Conservation (phyloP, 2,797 vertebrate species). For the Glossophaga mutica region DNA sequence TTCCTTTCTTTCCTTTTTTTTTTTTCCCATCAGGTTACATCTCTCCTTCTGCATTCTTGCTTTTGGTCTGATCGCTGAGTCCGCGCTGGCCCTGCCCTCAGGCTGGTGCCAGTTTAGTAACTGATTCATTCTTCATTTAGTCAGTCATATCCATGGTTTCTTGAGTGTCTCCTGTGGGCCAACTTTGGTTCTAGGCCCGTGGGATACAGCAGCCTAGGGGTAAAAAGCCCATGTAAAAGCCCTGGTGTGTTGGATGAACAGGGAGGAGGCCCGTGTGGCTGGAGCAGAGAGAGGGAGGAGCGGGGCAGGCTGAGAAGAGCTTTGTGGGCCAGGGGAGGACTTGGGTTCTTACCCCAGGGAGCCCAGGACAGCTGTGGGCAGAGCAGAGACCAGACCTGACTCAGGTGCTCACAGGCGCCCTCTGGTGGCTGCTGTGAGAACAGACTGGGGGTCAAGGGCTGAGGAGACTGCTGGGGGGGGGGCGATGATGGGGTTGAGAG, state of each 20-base stretch:
- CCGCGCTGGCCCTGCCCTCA: background rate
- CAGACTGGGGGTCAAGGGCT: background rate
- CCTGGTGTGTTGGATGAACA: background rate
- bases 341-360: background rate
- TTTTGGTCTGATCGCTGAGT: background rate
- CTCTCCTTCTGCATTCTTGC: background rate
- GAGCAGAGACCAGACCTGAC: background rate
- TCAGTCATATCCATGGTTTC: background rate
- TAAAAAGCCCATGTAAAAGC: background rate
- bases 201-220: background rate
- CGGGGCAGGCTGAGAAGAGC: accelerated
- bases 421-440: background rate
- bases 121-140: background rate
- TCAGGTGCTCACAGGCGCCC: accelerated
- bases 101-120: background rate
- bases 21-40: background rate
- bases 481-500: background rate
- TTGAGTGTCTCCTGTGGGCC: background rate
- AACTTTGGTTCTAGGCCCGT: background rate
- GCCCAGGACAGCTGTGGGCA: background rate
- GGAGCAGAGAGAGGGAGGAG: background rate
- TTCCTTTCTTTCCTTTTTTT: too few relatives aligned
- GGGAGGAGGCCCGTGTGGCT: accelerated
- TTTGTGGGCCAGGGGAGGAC: background rate
- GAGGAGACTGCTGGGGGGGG: background rate